phyloP scores from a whole-genome alignment of 2,888 invertebrate species.

The Drosophila quinaria region DNA sequence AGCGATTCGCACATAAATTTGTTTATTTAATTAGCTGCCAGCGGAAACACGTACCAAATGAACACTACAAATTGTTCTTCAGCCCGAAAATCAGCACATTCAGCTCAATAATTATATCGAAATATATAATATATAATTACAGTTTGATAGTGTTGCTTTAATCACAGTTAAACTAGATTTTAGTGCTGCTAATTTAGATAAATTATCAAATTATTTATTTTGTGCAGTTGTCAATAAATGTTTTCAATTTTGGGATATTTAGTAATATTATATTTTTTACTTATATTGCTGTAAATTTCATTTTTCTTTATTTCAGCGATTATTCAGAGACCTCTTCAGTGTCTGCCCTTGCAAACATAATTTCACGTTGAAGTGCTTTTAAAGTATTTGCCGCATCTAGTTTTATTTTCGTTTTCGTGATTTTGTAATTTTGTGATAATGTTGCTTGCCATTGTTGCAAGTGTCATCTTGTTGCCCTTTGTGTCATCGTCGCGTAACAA shows the following conservation, averaged over 20 bases:
- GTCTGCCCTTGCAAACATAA: constrained; percentile 36
- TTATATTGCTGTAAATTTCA: too few relatives aligned
- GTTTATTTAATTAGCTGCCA: constrained; percentile 69
- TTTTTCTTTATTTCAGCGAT: not conserved
- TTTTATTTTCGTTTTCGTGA: constrained; percentile 1
- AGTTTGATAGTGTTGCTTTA: not conserved
- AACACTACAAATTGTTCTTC: constrained; percentile 3
- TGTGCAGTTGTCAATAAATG: not conserved
- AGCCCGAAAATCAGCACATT: constrained; percentile 6
- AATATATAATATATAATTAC: not conserved
- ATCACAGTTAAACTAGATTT: not conserved
- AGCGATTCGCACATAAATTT: constrained; percentile 43
- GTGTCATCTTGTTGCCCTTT: constrained; percentile 21
- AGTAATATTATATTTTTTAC: too few relatives aligned
- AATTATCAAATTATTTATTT: not conserved
- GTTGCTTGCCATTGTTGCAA: constrained; percentile 13
- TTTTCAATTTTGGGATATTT: too few relatives aligned
- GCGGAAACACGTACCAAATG: constrained; percentile 21
- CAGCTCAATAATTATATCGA: constrained; percentile 2
- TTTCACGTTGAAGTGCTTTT: constrained; percentile 31
- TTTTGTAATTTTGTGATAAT: constrained; percentile 2
- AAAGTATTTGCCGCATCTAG: constrained; percentile 18
- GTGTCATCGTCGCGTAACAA: constrained; percentile 44
- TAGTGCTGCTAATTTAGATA: not conserved
- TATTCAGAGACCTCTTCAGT: not conserved